Evolutionary conservation across 2,888 invertebrate species (phyloP).

Genomic region (Lobophora halterata): DNA sequence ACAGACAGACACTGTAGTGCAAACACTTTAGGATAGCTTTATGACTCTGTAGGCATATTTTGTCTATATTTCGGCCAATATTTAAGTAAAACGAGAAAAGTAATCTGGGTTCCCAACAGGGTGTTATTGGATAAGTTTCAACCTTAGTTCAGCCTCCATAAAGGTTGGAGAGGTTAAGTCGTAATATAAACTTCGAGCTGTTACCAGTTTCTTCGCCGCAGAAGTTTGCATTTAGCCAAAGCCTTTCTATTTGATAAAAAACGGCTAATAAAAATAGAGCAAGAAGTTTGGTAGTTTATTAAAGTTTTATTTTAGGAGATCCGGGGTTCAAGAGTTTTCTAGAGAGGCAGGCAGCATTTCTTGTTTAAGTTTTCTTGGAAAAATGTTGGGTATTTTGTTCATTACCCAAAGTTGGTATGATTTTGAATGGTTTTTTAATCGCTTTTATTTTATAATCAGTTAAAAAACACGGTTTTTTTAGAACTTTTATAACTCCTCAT

Average conservation of each 20-base stretch:
- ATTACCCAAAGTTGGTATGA: too few species aligned
- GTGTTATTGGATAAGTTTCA: conserved; percentile 73
- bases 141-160: conserved; percentile 44
- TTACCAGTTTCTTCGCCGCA: conserved; percentile 45
- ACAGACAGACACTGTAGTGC: too few species aligned
- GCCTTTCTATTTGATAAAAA: conserved; percentile 25
- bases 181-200: conserved; percentile 66
- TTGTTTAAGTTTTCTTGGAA: too few species aligned
- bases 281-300: conserved; percentile 16
- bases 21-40: background rate
- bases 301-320: conserved; percentile 3
- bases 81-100: conserved; percentile 44
- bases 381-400: too few species aligned
- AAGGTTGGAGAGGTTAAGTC: conserved; percentile 60
- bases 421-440: too few species aligned
- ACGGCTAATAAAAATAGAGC: conserved; percentile 25
- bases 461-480: too few species aligned
- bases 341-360: too few species aligned
- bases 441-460: too few species aligned
- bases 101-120: conserved; percentile 43
- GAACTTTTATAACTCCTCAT: too few species aligned
- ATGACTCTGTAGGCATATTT: conserved; percentile 26
- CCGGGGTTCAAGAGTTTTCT: conserved; percentile 1
- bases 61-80: conserved; percentile 33
- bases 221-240: conserved; percentile 36